Evolutionary conservation across 2,888 invertebrate genomes (phyloP).

Genomic region (Agrochola litura): DNA sequence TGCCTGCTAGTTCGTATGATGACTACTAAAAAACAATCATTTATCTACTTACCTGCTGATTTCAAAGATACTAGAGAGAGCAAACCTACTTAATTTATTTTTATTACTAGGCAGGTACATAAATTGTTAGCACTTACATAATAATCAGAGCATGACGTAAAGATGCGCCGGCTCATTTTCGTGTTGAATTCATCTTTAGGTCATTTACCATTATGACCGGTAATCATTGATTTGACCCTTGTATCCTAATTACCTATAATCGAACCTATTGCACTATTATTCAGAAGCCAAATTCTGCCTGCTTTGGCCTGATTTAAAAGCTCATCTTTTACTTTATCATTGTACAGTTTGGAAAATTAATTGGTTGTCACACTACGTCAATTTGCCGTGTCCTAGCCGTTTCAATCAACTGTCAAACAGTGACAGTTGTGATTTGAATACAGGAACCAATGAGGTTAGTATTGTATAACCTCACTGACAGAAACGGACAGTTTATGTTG

Average conservation of each 20-base stretch:
- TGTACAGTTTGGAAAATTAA: neutral
- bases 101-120: neutral
- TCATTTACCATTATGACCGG: neutral
- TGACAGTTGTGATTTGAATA: neutral
- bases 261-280: neutral
- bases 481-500: too few relatives aligned
- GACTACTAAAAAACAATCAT: neutral
- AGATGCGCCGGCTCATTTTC: neutral
- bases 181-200: neutral
- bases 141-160: neutral
- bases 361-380: too few relatives aligned
- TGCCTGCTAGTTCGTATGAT: conserved; percentile 2
- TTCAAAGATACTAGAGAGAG: neutral
- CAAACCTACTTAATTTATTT: neutral
- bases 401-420: neutral
- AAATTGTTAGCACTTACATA: neutral
- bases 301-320: neutral
- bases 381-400: neutral
- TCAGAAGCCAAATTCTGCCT: neutral
- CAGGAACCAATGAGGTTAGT: too few relatives aligned
- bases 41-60: neutral
- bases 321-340: neutral
- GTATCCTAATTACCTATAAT: neutral
- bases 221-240: neutral
- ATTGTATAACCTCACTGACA: too few relatives aligned